A percentile compares a stretch with the other conserved stretches of the same genome.
Conservation (phyloP, 2,797 vertebrate species). For the Pteropus rufus region DNA sequence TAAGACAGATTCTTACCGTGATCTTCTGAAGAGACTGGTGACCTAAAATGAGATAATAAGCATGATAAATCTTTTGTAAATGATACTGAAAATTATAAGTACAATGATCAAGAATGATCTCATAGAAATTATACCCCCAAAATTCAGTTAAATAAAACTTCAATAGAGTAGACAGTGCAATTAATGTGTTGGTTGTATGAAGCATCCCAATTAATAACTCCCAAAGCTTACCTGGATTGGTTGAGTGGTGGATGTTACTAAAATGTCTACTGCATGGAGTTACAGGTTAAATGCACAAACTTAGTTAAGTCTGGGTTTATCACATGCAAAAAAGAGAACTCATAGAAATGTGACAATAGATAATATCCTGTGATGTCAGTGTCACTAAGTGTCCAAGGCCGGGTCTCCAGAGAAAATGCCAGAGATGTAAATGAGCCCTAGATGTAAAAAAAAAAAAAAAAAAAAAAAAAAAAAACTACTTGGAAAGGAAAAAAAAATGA, state of each 20-base stretch:
- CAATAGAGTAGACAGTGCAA: neutral
- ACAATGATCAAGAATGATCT: neutral
- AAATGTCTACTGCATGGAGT: neutral
- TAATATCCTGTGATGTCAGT: neutral
- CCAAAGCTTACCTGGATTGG: slow-evolving; percentile 6
- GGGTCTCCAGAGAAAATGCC: neutral
- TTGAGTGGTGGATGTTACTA: neutral
- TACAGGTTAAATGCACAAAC: neutral
- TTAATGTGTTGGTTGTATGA: neutral
- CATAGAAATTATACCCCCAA: neutral
- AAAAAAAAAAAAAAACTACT: neutral
- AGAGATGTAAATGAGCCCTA: neutral
- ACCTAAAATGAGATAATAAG: slow-evolving; percentile 83
- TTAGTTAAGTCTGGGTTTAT: neutral
- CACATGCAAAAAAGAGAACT: neutral
- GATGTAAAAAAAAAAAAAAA: no score
- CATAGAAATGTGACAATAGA: neutral
- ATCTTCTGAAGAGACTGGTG: slow-evolving; percentile 85
- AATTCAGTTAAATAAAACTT: slow-evolving; percentile 19
- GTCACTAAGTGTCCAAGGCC: neutral
- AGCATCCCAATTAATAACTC: neutral
- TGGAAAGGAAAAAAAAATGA: neutral
- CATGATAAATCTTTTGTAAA: slow-evolving; percentile 70
- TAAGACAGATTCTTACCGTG: slow-evolving; percentile 83
- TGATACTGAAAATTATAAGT: neutral